phyloP scores from a whole-genome alignment of 2,888 invertebrate species.

The Nymphalis c-album region DNA sequence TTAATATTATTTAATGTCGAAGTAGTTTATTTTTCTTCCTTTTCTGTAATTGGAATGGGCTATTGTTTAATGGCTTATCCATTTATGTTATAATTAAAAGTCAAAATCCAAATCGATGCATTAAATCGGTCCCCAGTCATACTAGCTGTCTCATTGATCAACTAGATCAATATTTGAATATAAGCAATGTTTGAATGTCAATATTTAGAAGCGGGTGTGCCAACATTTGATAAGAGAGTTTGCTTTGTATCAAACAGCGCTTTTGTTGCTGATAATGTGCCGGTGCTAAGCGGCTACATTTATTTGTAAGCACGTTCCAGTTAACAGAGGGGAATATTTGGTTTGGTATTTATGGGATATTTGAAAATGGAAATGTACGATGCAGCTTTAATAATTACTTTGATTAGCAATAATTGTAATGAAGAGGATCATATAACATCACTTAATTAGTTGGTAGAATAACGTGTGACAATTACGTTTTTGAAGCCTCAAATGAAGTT shows the following conservation, averaged over 20 bases:
- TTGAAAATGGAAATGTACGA: neutral
- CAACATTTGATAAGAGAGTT: slow-evolving; percentile 42
- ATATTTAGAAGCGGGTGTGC: slow-evolving; percentile 39
- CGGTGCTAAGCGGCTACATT: slow-evolving; percentile 36
- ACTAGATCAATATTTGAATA: slow-evolving; percentile 13
- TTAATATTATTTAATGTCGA: too few relatives aligned
- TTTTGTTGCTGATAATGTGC: slow-evolving; percentile 36
- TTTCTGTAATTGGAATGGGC: too few relatives aligned
- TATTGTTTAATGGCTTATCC: too few relatives aligned
- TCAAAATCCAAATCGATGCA: neutral
- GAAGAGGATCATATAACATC: too few relatives aligned
- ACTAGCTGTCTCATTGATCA: neutral
- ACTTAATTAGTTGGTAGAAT: too few relatives aligned
- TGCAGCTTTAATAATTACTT: too few relatives aligned
- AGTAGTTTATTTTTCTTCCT: too few relatives aligned
- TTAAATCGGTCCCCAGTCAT: neutral
- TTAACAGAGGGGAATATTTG: slow-evolving; percentile 3
- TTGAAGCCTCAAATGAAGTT: too few relatives aligned
- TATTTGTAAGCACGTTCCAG: slow-evolving; percentile 43
- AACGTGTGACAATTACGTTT: too few relatives aligned
- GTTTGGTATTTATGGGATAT: slow-evolving; percentile 2
- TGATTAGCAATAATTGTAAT: too few relatives aligned
- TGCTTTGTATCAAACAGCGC: slow-evolving; percentile 16
- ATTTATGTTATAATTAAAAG: too few relatives aligned
- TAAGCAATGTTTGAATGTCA: slow-evolving; percentile 43